These are phyloP conservation scores for Lates calcarifer DNA, from an alignment of 2,113 vertebrate genomes.

Conservation along the genomic window DNA sequence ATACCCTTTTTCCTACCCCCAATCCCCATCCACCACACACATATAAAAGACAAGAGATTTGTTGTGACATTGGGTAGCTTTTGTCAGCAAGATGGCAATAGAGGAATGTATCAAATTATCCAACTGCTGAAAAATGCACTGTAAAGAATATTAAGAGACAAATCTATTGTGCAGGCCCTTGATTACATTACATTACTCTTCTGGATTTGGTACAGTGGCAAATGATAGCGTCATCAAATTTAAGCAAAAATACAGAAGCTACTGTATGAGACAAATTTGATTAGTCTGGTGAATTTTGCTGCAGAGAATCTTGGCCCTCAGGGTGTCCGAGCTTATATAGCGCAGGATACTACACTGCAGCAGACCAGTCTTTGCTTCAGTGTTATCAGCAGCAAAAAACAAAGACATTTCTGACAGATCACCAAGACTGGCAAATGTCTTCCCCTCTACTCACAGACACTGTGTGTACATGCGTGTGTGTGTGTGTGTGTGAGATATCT, in stretches of 20 bases:
- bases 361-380: constrained; percentile 35
- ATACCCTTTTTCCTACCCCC: constrained; percentile 23
- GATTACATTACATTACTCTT: constrained; percentile 21
- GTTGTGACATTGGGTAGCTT: not conserved
- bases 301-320: constrained; percentile 60
- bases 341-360: constrained; percentile 57
- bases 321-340: constrained; percentile 29
- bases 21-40: not conserved
- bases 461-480: constrained; percentile 3
- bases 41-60: constrained; percentile 1
- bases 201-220: constrained; percentile 7
- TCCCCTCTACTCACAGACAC: constrained; percentile 6
- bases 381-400: constrained; percentile 38
- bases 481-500: not conserved
- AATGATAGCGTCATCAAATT: constrained; percentile 39
- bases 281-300: constrained; percentile 59
- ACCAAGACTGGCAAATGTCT: constrained; percentile 28
- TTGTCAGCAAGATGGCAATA: constrained; percentile 15
- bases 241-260: constrained; percentile 29
- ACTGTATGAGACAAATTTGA: constrained; percentile 45
- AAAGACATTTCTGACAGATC: constrained; percentile 41
- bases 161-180: constrained; percentile 12
- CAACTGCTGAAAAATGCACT: constrained; percentile 8
- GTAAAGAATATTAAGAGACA: constrained; percentile 14
- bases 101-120: constrained; percentile 23